Evolutionary conservation across 2,888 invertebrate genomes (phyloP).

Genomic region (Frankliniella fusca): DNA sequence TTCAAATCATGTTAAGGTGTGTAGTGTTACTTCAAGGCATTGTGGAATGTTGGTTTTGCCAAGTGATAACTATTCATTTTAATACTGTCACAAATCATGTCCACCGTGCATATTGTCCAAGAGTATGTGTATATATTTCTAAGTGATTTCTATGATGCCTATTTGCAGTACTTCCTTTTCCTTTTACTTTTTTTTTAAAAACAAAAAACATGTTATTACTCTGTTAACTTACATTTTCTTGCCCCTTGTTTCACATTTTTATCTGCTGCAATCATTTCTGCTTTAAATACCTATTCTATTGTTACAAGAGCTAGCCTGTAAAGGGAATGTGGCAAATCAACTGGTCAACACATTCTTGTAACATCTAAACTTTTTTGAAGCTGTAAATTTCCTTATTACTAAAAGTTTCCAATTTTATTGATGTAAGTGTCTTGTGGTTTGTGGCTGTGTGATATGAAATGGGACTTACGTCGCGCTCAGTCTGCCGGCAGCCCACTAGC

Average conservation of each 20-base stretch:
- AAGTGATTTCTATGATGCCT: background rate
- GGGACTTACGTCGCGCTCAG: slow-evolving; percentile 20
- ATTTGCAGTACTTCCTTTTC: no score
- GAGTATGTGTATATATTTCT: background rate
- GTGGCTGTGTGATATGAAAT: slow-evolving; percentile 19
- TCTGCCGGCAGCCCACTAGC: slow-evolving; percentile 18
- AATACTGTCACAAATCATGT: background rate
- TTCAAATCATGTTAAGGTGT: background rate
- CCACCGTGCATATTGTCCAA: background rate
- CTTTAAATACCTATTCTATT: background rate
- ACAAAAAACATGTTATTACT: background rate
- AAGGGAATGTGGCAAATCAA: background rate
- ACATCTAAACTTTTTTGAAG: background rate
- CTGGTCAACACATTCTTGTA: background rate
- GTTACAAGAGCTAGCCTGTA: background rate
- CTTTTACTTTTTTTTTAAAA: no score
- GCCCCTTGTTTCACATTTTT: background rate
- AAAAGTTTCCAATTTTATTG: slow-evolving; percentile 14
- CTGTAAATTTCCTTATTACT: slow-evolving; percentile 4
- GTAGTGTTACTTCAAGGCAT: background rate
- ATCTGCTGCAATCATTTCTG: slow-evolving; percentile 1
- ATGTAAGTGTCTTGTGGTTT: slow-evolving; percentile 25
- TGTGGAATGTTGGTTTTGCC: background rate
- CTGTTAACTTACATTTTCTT: background rate
- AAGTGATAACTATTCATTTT: background rate